Percentiles rank a stretch among this genome's conserved stretches.
Conservation (phyloP, 2,113 vertebrate genomes). For the Tretioscincus oriximinensis region DNA sequence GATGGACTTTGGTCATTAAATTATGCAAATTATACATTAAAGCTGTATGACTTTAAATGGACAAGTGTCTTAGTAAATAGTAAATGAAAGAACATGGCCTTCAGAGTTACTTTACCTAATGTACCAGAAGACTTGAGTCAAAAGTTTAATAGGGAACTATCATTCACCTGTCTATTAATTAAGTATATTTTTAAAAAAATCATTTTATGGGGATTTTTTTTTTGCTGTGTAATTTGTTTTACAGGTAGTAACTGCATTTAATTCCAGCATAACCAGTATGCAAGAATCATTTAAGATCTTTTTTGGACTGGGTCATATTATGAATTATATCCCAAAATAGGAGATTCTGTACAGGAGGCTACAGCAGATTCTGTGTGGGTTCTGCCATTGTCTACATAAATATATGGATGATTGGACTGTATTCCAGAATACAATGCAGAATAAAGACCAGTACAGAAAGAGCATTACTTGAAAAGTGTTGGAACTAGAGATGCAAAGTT, state of each 20-base stretch:
- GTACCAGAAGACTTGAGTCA: constrained; percentile 1
- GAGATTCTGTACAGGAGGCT: no score
- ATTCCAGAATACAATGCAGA: no score
- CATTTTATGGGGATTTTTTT: constrained; percentile 36
- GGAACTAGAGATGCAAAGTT: no score
- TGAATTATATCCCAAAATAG: no score
- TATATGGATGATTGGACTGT: no score
- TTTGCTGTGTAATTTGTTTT: background rate
- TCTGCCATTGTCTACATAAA: no score
- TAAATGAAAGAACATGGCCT: background rate
- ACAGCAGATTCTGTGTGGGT: no score
- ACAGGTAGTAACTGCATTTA: background rate
- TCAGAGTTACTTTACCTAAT: constrained; percentile 11
- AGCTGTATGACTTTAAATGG: background rate
- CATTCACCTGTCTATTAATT: constrained; percentile 73
- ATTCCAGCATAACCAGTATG: background rate
- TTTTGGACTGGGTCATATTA: no score
- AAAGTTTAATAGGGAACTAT: constrained; percentile 51
- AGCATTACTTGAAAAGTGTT: background rate
- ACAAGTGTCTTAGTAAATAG: background rate
- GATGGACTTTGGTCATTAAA: constrained; percentile 3
- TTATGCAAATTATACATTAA: background rate
- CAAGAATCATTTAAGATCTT: background rate
- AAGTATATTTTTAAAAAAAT: constrained; percentile 71
- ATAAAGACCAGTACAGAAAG: no score